phyloP scores from a whole-genome alignment of 2,113 vertebrate species.

The Craseonycteris thonglongyai region DNA sequence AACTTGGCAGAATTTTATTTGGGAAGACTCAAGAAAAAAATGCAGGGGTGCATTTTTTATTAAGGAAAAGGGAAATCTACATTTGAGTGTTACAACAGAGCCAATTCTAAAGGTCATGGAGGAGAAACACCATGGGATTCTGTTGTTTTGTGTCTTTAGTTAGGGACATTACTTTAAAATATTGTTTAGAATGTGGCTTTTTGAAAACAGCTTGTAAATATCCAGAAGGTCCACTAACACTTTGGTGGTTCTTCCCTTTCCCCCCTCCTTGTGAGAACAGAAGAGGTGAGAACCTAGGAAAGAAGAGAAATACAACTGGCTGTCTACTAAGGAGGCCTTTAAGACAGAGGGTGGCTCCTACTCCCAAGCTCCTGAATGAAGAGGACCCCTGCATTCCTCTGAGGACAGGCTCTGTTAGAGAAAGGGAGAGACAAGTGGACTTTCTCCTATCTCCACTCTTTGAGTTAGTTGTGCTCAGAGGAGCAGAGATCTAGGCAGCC shows the following conservation, averaged over 20 bases:
- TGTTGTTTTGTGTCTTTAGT: background rate
- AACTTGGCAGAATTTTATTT: background rate
- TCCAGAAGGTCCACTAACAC: background rate
- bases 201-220: background rate
- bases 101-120: background rate
- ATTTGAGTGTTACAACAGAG: background rate
- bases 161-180: background rate
- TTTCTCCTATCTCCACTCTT: background rate
- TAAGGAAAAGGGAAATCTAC: background rate
- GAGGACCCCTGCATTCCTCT: constrained; percentile 39
- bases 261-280: constrained; percentile 54
- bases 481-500: constrained; percentile 36
- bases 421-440: constrained; percentile 28
- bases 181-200: constrained; percentile 9
- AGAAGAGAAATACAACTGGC: constrained; percentile 74
- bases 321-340: background rate
- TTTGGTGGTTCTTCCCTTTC: constrained; percentile 19
- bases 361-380: constrained; percentile 32
- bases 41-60: background rate
- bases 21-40: background rate
- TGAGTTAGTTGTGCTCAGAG: constrained; percentile 45
- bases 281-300: constrained; percentile 76
- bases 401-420: constrained; percentile 29
- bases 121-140: background rate
- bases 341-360: constrained; percentile 30